Conservation (phyloP, 2,113 vertebrate genomes). For the Arizona elegans region DNA sequence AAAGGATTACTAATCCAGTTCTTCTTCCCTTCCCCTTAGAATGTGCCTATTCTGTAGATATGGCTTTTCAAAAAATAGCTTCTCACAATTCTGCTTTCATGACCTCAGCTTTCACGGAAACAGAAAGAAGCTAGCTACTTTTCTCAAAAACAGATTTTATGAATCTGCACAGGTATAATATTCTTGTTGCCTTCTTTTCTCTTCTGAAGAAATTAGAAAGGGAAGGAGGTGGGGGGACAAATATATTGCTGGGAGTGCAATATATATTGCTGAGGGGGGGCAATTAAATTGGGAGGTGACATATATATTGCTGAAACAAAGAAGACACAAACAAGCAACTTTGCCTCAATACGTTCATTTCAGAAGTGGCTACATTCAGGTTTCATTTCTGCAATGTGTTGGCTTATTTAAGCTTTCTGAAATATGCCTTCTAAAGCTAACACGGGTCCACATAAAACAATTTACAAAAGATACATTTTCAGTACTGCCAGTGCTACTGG, state of each 20-base stretch:
- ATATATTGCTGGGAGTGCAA: background rate
- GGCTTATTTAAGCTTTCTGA: background rate
- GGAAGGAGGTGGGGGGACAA: background rate
- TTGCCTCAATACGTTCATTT: background rate
- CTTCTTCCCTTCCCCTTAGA: background rate
- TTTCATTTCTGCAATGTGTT: background rate
- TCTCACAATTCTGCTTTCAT: background rate
- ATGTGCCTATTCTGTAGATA: background rate
- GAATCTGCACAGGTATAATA: background rate
- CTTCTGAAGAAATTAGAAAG: background rate
- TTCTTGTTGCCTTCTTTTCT: background rate
- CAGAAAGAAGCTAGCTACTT: background rate
- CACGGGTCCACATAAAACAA: background rate
- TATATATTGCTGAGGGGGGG: no score
- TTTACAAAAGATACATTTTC: background rate
- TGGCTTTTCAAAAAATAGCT: background rate
- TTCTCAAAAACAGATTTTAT: background rate
- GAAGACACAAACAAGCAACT: background rate
- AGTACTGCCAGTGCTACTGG: background rate
- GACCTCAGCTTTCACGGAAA: background rate
- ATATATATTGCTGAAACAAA: background rate
- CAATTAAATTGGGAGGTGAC: background rate
- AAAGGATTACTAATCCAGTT: background rate
- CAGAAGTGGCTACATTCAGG: background rate
- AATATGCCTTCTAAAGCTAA: background rate